A percentile compares a stretch with the other conserved stretches of the same genome.
These are phyloP conservation scores for Diabrotica virgifera DNA, from an alignment of 1,140 invertebrate genomes.

Conservation along the genomic window DNA sequence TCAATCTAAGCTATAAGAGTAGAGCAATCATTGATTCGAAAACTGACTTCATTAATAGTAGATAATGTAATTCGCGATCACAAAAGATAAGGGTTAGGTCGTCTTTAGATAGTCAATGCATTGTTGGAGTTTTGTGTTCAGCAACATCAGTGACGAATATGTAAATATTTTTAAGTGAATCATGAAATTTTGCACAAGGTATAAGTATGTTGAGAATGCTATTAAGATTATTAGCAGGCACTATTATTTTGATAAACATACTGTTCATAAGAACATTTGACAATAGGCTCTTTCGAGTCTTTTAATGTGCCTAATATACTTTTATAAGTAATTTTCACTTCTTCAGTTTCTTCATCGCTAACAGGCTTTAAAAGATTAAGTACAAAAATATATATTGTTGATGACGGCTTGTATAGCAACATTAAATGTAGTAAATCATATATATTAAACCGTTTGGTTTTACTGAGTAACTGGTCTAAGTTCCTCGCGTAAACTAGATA, in stretches of 20 bases:
- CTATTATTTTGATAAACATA: background rate
- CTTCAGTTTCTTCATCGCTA: background rate
- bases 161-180: no score
- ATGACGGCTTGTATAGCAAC: background rate
- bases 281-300: background rate
- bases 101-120: no score
- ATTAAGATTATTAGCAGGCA: no score
- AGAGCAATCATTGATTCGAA: no score
- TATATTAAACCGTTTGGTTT: background rate
- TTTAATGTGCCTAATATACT: background rate
- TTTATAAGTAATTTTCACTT: background rate
- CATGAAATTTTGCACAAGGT: no score
- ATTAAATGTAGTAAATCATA: conserved; percentile 1
- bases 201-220: no score
- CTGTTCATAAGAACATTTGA: background rate
- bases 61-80: no score
- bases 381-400: background rate
- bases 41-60: no score
- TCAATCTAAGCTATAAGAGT: no score
- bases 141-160: no score
- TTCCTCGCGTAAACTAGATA: background rate
- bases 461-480: background rate
- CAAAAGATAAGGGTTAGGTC: no score
- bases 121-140: no score
- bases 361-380: background rate